phyloP scores from a whole-genome alignment of 2,113 vertebrate genomes.

The Oryzias woworae region DNA sequence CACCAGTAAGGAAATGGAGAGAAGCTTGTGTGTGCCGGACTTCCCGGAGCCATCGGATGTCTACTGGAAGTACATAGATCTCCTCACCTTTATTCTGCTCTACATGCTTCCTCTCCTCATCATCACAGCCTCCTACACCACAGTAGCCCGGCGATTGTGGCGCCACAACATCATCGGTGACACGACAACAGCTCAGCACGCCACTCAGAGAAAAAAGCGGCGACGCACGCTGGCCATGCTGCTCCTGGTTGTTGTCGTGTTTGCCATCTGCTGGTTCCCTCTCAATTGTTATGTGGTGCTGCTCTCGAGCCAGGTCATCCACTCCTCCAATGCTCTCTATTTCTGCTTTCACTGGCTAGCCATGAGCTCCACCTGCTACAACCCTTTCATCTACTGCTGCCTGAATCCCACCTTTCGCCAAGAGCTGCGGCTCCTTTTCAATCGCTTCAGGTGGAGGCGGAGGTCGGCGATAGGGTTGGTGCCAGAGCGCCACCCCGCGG shows the following conservation, averaged over 20 bases:
- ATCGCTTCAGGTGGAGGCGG: slow-evolving; percentile 75
- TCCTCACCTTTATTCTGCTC: slow-evolving; percentile 88
- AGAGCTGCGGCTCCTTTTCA: slow-evolving; percentile 84
- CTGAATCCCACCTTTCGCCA: slow-evolving; percentile 89
- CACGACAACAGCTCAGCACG: slow-evolving; percentile 87
- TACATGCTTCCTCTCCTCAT: slow-evolving; percentile 90
- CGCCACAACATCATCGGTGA: slow-evolving; percentile 87
- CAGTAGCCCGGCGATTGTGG: slow-evolving; percentile 89
- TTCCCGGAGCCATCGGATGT: slow-evolving; percentile 92
- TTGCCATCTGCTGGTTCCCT: slow-evolving; percentile 93
- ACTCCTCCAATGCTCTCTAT: slow-evolving; percentile 86
- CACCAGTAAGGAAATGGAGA: slow-evolving; percentile 81
- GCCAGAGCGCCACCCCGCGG: slow-evolving; percentile 19
- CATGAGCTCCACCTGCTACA: slow-evolving; percentile 96
- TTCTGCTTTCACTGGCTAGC: slow-evolving; percentile 96
- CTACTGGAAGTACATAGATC: slow-evolving; percentile 92
- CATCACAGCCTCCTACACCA: slow-evolving; percentile 86
- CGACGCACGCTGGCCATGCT: slow-evolving; percentile 92
- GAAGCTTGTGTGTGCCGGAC: slow-evolving; percentile 88
- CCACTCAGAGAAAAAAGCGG: slow-evolving; percentile 83
- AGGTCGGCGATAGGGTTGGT: slow-evolving; percentile 32
- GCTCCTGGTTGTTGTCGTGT: slow-evolving; percentile 89
- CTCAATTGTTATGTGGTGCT: slow-evolving; percentile 93
- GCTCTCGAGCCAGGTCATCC: slow-evolving; percentile 89
- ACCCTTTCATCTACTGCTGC: slow-evolving; percentile 97